Base-by-base conservation (phyloP, 2,797 vertebrate species). In the Thaleichthys pacificus region DNA sequence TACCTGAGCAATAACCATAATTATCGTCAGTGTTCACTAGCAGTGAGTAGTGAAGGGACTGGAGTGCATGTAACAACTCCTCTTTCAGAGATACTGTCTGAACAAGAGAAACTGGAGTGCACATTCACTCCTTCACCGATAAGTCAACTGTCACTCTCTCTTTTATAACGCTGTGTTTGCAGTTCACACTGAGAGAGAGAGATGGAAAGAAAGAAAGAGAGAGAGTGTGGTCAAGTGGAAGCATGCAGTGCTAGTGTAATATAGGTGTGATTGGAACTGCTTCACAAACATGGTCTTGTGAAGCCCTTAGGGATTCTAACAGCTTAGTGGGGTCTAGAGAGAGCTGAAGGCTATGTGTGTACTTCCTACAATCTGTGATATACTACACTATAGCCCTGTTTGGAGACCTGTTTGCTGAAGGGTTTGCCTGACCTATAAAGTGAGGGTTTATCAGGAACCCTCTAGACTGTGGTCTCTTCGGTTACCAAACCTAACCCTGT, bases 1-100 rank as follows among this genome's bases (percentile, higher is more conserved):
- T 77, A 69, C 74, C 74, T 73, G 68, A 75, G 67, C 71, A 76
- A 74, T 70, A 42, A 51, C 75, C 65, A 61, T 75, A 73, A 72
- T 81, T 80, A 82, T 69, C 77, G 73, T 68, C 12, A 3, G 19
- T 6, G 17, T 60, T 21, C 22, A 61, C 24, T 26, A 30, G 60
- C 22, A 28, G 22, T 14, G 12, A 24, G 24, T 28, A 28, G 60
- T 28, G 60, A 5, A 26, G 60, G 9, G 63, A 21, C n/a, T 7
- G 19, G n/a, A 42, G 63, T 21, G 19, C 19, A 32, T 42, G 21
- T 42, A 12, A 47, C 32, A 42, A 17, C 4, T 8, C 19, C 9
- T 9, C 32, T 38, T 3, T 65, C 15, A 49, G 65, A 61, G 58
- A 47, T 47, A 47, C 42, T 14, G 42, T 66, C 17, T 51, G 30